phyloP scores from a whole-genome alignment of 2,888 invertebrate genomes.

The Apotomis turbidana region DNA sequence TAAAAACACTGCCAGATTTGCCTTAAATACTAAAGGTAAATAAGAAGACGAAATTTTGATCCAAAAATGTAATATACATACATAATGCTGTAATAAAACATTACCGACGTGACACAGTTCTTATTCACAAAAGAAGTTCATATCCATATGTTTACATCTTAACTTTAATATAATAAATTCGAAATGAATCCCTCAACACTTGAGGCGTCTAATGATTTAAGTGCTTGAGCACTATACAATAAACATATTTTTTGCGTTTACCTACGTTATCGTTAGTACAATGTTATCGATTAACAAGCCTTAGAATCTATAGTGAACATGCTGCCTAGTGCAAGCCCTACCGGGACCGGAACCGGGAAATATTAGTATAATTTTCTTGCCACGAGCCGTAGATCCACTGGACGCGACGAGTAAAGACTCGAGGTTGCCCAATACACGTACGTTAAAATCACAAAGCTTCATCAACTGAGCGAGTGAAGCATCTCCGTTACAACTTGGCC shows the following conservation, averaged over 20 bases:
- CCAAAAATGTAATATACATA: slow-evolving; percentile 78
- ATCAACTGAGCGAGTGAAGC: too few relatives aligned
- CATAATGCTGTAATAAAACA: slow-evolving; percentile 73
- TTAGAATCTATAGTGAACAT: neutral
- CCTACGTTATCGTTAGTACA: slow-evolving; percentile 30
- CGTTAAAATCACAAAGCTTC: too few relatives aligned
- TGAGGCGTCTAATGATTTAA: slow-evolving; percentile 45
- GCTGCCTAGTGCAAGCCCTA: neutral
- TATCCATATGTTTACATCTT: slow-evolving; percentile 62
- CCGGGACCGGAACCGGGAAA: too few relatives aligned
- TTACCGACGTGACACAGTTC: slow-evolving; percentile 75
- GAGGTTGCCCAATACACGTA: too few relatives aligned
- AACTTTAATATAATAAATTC: slow-evolving; percentile 77
- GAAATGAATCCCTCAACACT: slow-evolving; percentile 70
- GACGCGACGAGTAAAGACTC: too few relatives aligned
- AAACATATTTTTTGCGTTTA: slow-evolving; percentile 30
- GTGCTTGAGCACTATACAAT: slow-evolving; percentile 39
- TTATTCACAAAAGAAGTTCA: slow-evolving; percentile 74
- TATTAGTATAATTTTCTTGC: too few relatives aligned
- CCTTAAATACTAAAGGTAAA: slow-evolving; percentile 45
- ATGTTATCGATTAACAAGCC: slow-evolving; percentile 8
- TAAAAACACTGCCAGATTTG: slow-evolving; percentile 27
- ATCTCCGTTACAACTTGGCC: too few relatives aligned
- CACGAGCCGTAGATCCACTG: too few relatives aligned
- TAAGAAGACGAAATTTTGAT: slow-evolving; percentile 64